These are phyloP conservation scores for Solea solea DNA, from an alignment of 2,113 vertebrate species.

Conservation along the genomic window DNA sequence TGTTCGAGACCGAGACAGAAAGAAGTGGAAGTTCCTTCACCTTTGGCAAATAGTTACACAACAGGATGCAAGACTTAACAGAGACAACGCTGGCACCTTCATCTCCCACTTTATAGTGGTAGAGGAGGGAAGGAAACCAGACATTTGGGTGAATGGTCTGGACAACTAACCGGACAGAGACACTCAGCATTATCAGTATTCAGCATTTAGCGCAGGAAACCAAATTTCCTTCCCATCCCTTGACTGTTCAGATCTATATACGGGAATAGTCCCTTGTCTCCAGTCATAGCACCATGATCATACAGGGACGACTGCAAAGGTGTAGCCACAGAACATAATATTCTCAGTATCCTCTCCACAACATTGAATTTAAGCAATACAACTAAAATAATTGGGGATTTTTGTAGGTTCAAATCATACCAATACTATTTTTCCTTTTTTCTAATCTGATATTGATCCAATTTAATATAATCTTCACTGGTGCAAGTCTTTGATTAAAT, in stretches of 20 bases:
- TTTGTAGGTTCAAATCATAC: slow-evolving; percentile 9
- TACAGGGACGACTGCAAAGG: slow-evolving; percentile 20
- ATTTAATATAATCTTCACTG: no score
- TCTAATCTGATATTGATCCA: no score
- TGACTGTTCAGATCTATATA: slow-evolving; percentile 60
- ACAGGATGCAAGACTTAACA: slow-evolving; percentile 72
- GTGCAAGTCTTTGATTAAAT: no score
- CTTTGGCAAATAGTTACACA: slow-evolving; percentile 42
- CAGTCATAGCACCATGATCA: neutral
- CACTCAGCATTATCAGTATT: slow-evolving; percentile 34
- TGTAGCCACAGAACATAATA: slow-evolving; percentile 17
- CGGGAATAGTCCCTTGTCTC: slow-evolving; percentile 48
- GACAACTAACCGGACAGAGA: slow-evolving; percentile 57
- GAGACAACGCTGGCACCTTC: slow-evolving; percentile 31
- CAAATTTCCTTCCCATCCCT: slow-evolving; percentile 64
- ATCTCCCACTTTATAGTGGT: slow-evolving; percentile 20
- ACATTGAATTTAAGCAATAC: slow-evolving; percentile 23
- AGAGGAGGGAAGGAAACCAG: slow-evolving; percentile 64
- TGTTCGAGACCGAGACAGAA: slow-evolving; percentile 14
- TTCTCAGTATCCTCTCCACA: slow-evolving; percentile 5
- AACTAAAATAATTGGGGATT: slow-evolving; percentile 20
- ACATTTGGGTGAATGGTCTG: slow-evolving; percentile 32
- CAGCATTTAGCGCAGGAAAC: slow-evolving; percentile 70
- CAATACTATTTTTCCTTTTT: no score
- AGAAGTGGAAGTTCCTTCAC: slow-evolving; percentile 58